Base-by-base conservation (phyloP, 2,113 vertebrate genomes). In the Pachypanchax playfairii region DNA sequence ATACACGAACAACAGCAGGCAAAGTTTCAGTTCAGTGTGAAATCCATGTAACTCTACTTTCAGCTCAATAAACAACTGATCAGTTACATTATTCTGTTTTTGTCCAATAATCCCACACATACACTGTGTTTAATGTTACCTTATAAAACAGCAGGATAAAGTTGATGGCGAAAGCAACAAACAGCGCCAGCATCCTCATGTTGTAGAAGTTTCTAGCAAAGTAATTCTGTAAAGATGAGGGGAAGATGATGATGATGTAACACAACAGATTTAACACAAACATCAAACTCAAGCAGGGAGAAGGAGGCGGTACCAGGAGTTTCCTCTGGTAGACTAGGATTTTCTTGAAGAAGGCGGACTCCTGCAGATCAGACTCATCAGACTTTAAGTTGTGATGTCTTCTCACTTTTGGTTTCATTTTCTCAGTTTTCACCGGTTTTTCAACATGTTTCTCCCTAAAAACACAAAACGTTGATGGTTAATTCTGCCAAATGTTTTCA, bases 161-260 rank as follows among this genome's bases (percentile, higher is more conserved):
- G 87, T 98, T 98, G 87, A 98, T 98, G 8, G 96, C 95, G 76
- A 98, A 98, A 38, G 96, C 96, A 26, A 98, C 96, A 85, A 98
- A 96, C 65, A 98, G 82, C 0, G 96, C 96, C 87, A 98, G 73
- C 96, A 98, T 98, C 79, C 96, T 94, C 96, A 98, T 98, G 87
- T 98, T 98, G 93, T 98, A 98, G 83, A 98, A 98, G 88, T 98
- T 98, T 61, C 96, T 92, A 20, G 96, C 96, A 92, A 98, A 98
- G 82, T 98, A 98, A 90, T 98, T 98, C 96, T 98, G 87, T 55
- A 89, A 74, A 43, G 77, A 80, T 33, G 24, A 85, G 11, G 62
- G 47, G 25, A 18, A 49, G n/a, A n/a, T n/a, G n/a, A n/a, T n/a
- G n/a, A n/a, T n/a, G n/a, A n/a, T n/a, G n/a, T n/a, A n/a, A n/a